phyloP scores from a whole-genome alignment of 2,113 vertebrate species.

The Regulus satrapa region DNA sequence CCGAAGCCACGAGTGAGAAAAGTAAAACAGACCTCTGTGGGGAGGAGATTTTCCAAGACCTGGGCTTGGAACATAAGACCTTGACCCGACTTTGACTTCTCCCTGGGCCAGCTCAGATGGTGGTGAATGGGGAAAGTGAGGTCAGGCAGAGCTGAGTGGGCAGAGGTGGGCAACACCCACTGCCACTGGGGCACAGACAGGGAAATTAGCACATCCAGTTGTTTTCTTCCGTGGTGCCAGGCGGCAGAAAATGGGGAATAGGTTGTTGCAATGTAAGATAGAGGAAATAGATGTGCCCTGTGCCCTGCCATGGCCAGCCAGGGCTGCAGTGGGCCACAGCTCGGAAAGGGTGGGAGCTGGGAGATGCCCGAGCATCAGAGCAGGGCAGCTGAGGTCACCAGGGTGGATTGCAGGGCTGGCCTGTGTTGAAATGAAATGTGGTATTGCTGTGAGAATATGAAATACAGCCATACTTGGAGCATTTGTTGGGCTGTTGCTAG shows the following conservation, averaged over 20 bases:
- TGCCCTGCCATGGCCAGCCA: background rate
- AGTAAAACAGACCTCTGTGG: background rate
- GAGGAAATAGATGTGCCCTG: background rate
- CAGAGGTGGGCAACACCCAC: background rate
- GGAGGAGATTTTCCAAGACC: background rate
- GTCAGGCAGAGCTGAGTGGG: background rate
- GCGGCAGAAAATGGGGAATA: background rate
- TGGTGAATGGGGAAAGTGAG: background rate
- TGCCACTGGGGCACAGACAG: background rate
- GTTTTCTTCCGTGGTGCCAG: background rate
- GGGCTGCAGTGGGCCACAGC: fast-evolving
- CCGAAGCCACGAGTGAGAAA: background rate
- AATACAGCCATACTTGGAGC: background rate
- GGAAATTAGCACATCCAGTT: background rate
- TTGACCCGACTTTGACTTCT: background rate
- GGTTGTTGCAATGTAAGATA: background rate
- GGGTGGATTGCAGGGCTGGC: background rate
- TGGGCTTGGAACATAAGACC: background rate
- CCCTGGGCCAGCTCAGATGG: fast-evolving
- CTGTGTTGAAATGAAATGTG: background rate
- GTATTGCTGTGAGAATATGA: background rate
- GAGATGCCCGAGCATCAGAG: background rate
- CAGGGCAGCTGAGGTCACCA: slow-evolving; percentile 32
- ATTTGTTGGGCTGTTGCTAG: slow-evolving; percentile 43
- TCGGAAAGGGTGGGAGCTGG: background rate